Conservation (phyloP, 2,888 invertebrate species). For the Ormyrus pomaceus region DNA sequence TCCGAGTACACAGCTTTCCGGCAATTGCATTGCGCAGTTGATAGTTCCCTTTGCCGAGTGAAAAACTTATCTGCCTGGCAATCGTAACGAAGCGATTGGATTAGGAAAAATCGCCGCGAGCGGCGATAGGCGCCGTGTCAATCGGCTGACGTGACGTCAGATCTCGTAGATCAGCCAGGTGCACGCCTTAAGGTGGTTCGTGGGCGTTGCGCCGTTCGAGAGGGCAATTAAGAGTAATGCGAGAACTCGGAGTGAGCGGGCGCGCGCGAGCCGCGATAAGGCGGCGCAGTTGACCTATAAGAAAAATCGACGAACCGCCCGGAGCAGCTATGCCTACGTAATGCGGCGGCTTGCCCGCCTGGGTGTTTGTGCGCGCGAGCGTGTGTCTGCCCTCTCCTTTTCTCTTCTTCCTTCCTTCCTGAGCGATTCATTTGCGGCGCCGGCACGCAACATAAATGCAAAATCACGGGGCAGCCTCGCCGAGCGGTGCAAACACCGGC, state of each 20-base stretch:
- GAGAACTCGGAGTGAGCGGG: conserved; percentile 63
- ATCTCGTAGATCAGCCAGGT: conserved; percentile 55
- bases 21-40: no score
- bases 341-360: neutral
- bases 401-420: conserved; percentile 21
- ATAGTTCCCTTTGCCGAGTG: no score
- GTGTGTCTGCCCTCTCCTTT: conserved; percentile 4
- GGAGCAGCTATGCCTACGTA: neutral
- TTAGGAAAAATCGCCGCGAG: neutral
- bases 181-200: conserved; percentile 61
- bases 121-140: conserved; percentile 12
- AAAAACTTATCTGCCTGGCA: no score
- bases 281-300: conserved; percentile 66
- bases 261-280: conserved; percentile 63
- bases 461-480: conserved; percentile 3
- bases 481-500: neutral
- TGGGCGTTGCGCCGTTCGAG: conserved; percentile 66
- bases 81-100: no score
- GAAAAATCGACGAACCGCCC: conserved; percentile 68
- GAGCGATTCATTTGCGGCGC: conserved; percentile 31
- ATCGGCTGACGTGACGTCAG: conserved; percentile 53
- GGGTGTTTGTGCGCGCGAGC: neutral
- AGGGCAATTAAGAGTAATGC: conserved; percentile 71
- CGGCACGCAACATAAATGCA: conserved; percentile 45
- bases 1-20: no score